Conservation (phyloP, 2,888 invertebrate genomes). For the Xylocampa areola region DNA sequence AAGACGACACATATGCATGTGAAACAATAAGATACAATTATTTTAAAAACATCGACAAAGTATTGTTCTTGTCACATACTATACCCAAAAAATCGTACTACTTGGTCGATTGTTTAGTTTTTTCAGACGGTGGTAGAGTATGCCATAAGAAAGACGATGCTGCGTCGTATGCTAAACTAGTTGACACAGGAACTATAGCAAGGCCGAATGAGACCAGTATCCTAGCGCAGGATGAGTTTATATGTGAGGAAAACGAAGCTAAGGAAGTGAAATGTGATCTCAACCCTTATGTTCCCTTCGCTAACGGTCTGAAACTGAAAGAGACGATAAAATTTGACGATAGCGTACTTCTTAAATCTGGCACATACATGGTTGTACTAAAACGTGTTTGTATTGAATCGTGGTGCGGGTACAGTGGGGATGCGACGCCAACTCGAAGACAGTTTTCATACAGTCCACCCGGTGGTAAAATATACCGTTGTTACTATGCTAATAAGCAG, state of each 20-base stretch:
- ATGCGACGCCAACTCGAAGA: conserved; percentile 61
- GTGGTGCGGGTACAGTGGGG: conserved; percentile 81
- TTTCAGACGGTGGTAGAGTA: conserved; percentile 75
- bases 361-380: conserved; percentile 65
- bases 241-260: conserved; percentile 75
- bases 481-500: conserved; percentile 79
- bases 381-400: conserved; percentile 67
- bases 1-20: conserved; percentile 66
- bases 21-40: conserved; percentile 75
- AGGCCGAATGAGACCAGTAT: conserved; percentile 74
- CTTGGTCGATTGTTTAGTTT: conserved; percentile 81
- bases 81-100: conserved; percentile 76
- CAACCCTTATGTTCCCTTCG: conserved; percentile 74
- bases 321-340: conserved; percentile 62
- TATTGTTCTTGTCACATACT: conserved; percentile 74
- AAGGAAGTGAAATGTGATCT: conserved; percentile 75
- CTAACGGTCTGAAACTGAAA: conserved; percentile 69
- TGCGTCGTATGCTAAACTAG: conserved; percentile 72
- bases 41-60: conserved; percentile 79
- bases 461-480: conserved; percentile 78
- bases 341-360: conserved; percentile 75
- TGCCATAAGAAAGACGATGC: conserved; percentile 76
- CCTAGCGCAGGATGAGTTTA: conserved; percentile 81
- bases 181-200: conserved; percentile 75
- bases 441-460: conserved; percentile 68